A percentile compares a stretch with the other conserved stretches of the same genome.
These are phyloP conservation scores for Caracal caracal DNA, from an alignment of 2,113 vertebrate species.

Conservation along the genomic window DNA sequence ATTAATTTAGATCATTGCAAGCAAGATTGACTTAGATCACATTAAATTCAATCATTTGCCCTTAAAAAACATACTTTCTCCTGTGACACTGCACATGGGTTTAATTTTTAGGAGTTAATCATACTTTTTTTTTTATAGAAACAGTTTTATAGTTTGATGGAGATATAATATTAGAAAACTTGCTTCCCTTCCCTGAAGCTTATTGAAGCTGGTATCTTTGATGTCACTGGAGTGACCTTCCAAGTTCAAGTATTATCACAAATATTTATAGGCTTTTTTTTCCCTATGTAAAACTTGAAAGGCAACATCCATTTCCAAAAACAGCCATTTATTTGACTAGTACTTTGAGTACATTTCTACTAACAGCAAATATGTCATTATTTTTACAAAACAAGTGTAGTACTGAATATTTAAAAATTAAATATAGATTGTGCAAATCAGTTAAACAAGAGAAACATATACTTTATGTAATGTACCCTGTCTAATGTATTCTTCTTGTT, in stretches of 20 bases:
- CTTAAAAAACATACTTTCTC: constrained; percentile 4
- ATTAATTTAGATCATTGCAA: constrained; percentile 46
- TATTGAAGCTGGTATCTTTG: constrained; percentile 8
- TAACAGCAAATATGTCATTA: constrained; percentile 34
- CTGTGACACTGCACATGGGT: not conserved
- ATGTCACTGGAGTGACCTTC: not conserved
- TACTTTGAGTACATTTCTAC: not conserved
- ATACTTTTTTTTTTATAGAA: not conserved
- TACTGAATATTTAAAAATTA: constrained; percentile 50
- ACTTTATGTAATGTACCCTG: not conserved
- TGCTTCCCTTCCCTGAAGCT: not conserved
- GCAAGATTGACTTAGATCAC: constrained; percentile 19
- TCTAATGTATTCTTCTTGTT: constrained; percentile 18
- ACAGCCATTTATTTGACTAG: not conserved
- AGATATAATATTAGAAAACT: constrained; percentile 13
- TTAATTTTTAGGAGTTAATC: constrained; percentile 35
- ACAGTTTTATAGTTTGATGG: constrained; percentile 30
- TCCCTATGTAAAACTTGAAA: constrained; percentile 5
- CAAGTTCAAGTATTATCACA: not conserved
- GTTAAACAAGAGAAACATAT: not conserved
- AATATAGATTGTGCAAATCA: not conserved
- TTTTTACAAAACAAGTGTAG: not conserved
- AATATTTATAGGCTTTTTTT: not conserved
- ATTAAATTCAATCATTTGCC: constrained; percentile 42
- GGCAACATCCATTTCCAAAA: constrained; percentile 5